These are phyloP conservation scores for Sus cebifrons DNA, from an alignment of 2,797 vertebrate genomes.

Conservation along the genomic window DNA sequence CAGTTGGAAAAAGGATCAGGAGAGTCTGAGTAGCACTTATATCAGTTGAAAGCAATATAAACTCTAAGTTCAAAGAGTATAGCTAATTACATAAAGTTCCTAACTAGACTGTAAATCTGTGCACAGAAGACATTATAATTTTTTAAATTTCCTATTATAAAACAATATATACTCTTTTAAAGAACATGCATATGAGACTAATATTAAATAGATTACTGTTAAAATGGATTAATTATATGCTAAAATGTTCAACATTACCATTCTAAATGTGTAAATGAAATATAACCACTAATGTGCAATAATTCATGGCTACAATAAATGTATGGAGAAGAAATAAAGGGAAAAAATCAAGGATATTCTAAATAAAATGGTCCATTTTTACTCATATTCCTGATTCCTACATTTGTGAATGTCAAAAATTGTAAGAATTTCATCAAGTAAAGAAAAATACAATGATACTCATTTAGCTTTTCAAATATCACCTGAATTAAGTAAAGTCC, in stretches of 20 bases:
- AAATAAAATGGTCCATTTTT: background rate
- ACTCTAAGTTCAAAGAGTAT: background rate
- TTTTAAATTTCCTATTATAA: background rate
- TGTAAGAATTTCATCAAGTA: background rate
- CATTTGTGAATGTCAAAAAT: background rate
- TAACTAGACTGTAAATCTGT: conserved; percentile 21
- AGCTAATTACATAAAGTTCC: background rate
- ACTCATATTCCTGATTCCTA: conserved; percentile 5
- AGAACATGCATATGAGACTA: background rate
- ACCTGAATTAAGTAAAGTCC: background rate
- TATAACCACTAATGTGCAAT: background rate
- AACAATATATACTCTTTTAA: background rate
- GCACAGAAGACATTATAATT: background rate
- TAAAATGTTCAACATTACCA: background rate
- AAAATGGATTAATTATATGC: background rate
- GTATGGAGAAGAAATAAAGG: background rate
- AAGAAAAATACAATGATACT: background rate
- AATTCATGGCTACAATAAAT: background rate
- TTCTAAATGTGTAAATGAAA: background rate
- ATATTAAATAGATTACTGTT: background rate
- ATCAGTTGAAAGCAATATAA: background rate
- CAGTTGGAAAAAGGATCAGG: background rate
- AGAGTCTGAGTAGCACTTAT: background rate
- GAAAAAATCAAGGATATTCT: background rate
- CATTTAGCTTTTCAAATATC: background rate